Evolutionary conservation across 1,140 invertebrate species (phyloP).

Genomic region (Holcopasites calliopsidis): DNA sequence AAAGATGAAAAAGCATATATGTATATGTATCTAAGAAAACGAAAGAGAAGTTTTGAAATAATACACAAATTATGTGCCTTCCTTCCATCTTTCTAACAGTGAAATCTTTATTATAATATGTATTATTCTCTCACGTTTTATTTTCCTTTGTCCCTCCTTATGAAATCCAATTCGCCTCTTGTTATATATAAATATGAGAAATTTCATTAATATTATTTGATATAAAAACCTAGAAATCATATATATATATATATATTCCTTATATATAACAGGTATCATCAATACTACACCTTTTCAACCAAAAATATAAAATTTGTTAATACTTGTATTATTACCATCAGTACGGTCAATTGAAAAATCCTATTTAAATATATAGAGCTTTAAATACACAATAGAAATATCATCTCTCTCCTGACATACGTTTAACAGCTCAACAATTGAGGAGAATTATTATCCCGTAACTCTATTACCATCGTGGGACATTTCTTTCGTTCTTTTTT

Average conservation of each 20-base stretch:
- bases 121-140: conserved; percentile 21
- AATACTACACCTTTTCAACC: conserved; percentile 56
- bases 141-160: neutral
- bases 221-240: conserved; percentile 62
- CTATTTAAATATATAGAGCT: conserved; percentile 71
- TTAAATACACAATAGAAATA: conserved; percentile 73
- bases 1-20: conserved; percentile 9
- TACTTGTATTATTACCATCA: conserved; percentile 71
- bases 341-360: conserved; percentile 72
- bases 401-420: conserved; percentile 66
- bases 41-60: conserved; percentile 12
- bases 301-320: conserved; percentile 71
- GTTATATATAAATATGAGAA: conserved; percentile 45
- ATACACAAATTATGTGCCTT: too few relatives aligned
- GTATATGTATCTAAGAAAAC: conserved; percentile 34
- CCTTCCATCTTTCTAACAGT: too few relatives aligned
- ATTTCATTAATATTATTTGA: conserved; percentile 58
- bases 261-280: conserved; percentile 54
- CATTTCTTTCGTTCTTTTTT: conserved; percentile 28
- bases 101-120: conserved; percentile 16
- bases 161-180: conserved; percentile 8
- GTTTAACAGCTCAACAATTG: conserved; percentile 61
- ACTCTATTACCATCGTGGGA: conserved; percentile 39
- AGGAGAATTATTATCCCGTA: conserved; percentile 49
- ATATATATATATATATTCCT: conserved; percentile 46